Evolutionary conservation across 2,888 invertebrate genomes (phyloP).

Genomic region (Rhabditophanes sp.): DNA sequence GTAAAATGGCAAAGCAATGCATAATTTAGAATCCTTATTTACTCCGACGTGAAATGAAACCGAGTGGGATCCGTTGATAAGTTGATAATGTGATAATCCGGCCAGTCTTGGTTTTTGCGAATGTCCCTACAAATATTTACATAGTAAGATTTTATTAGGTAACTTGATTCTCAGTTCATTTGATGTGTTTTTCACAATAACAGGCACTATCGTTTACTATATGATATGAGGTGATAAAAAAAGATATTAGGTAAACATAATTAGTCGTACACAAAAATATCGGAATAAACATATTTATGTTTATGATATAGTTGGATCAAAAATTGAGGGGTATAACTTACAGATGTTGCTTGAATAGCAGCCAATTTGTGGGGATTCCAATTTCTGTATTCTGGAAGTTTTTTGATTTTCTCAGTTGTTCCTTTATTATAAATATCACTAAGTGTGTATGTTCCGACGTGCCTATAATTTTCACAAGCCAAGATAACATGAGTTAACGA

Average conservation of each 20-base stretch:
- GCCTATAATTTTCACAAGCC: conserved; percentile 41
- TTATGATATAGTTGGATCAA: background rate
- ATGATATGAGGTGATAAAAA: no score
- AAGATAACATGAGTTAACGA: conserved; percentile 46
- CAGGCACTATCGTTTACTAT: no score
- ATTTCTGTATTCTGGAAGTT: conserved; percentile 24
- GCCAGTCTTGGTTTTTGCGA: conserved; percentile 32
- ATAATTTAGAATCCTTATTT: conserved; percentile 5
- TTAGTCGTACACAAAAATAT: no score
- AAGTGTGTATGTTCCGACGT: conserved; percentile 34
- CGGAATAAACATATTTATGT: no score
- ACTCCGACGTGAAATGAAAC: conserved; percentile 30
- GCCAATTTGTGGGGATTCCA: conserved; percentile 35
- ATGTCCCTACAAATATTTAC: conserved; percentile 35
- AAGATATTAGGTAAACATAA: no score
- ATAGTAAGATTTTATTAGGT: no score
- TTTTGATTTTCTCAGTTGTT: conserved; percentile 21
- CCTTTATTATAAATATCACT: conserved; percentile 31
- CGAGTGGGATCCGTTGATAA: conserved; percentile 34
- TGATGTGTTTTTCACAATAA: no score
- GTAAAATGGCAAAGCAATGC: no score
- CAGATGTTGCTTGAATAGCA: conserved; percentile 35
- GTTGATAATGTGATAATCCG: conserved; percentile 35
- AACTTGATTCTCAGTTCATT: no score
- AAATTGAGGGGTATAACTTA: conserved; percentile 8